Evolutionary conservation across 2,888 invertebrate species (phyloP), one percentile per base, ranked within the genome.

Genomic region (Leptinotarsa tumamoca): DNA sequence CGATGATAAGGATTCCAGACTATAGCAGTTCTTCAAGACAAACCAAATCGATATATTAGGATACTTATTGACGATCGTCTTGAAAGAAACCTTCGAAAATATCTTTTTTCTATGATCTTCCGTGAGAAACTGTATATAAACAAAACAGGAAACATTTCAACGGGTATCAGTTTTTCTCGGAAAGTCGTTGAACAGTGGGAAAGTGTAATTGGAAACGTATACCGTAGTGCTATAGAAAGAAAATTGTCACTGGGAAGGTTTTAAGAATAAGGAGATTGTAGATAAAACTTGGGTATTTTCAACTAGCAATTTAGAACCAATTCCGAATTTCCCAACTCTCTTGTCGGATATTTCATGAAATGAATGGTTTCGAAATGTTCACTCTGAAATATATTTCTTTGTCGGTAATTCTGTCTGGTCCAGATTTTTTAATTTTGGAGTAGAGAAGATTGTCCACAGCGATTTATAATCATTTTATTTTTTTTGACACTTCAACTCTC

Each of bases 231-330:
- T n/a, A 63, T 63, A 63, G 43, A 63, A 43, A 54, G 43, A 18
- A 69, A 54, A 69, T 69, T 54, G 33, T 33, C 61, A 49, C 50
- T 49, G 52, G 18, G n/a, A 71, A 21, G 71, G 51, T 33, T 33
- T 63, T 63, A 7, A 18, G 51, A 63, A 71, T 71, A 70, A 74
- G 71, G 51, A 74, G 74, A 71, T 74, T 56, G 67, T 61, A 74
- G 70, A 71, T 71, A 66, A 54, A 61, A 74, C 56, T 74, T 74
- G 67, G 71, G 67, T 74, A 67, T 54, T 74, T 67, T 66, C 70
- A 74, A 74, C 69, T 74, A 71, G 51, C 74, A 69, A 56, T 74
- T 74, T 51, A 67, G 58, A 74, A 74, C 71, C 74, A 70, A 66
- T 74, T 74, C 67, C 52, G 58, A 71, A 74, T 74, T 71, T 74